Evolutionary conservation across 2,888 invertebrate genomes (phyloP), one percentile per base, ranked within the genome.

Genomic region (Acanthosoma haemorrhoidale): DNA sequence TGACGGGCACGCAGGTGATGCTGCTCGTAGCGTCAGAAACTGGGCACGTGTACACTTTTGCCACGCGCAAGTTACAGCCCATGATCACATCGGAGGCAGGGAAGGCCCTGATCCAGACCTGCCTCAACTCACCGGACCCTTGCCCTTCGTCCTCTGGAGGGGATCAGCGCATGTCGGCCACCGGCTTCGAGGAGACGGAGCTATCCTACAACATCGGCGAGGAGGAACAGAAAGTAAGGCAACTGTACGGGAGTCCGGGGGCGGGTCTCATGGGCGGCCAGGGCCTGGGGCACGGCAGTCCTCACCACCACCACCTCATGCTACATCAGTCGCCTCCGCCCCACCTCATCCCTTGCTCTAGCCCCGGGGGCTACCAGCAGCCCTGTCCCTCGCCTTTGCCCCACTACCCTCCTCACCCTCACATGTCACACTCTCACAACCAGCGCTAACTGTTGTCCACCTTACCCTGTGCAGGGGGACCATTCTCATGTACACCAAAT

Each of bases 1-100:
- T 99, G 81, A 99, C 99, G 75, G 99, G 99, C 68, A 99, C 99
- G 36, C 98, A 99, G 84, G 98, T 99, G 81, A 99, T 99, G 98
- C 85, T 99, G 78, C 85, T 99, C 79, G 98, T 99, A 75, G 98
- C 98, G 73, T 96, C 95, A 75, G 98, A 97, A 82, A 98, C 98
- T 18, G 98, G 98, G 68, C 99, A 99, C 84, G 99, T 99, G 78
- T 99, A 99, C 84, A 99, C 99, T 74, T 99, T 98, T 84, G 98
- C 99, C 74, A 99, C 99, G 76, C 88, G 96, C 76, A 96, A 96
- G 81, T 86, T 99, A 68, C 96, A 97, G 82, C 99, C 99, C 76
- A 99, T 99, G 97, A 98, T 99, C 81, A 97, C 96, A 60, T 96
- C 96, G 76, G 92, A 93, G 80, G 91, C 92, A 72, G 98, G 98